These are phyloP conservation scores for Alaudala cheleensis DNA, from an alignment of 2,113 vertebrate genomes.

Conservation along the genomic window DNA sequence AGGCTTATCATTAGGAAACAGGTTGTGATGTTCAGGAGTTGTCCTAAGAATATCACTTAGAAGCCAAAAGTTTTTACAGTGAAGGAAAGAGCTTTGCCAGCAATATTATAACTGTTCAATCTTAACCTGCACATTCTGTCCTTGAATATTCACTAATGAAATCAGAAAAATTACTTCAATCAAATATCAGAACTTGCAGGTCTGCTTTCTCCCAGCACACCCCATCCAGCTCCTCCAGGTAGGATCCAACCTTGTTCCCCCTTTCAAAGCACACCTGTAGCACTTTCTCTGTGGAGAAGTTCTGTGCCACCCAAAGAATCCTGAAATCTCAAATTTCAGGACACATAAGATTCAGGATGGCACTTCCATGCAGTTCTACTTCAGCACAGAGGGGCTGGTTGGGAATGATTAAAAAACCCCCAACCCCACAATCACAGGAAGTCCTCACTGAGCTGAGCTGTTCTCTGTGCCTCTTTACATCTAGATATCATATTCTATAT, in stretches of 20 bases:
- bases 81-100: not conserved
- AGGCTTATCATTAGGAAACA: not conserved
- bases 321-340: not conserved
- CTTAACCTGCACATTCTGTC: not conserved
- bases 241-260: not conserved
- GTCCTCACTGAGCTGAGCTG: not conserved
- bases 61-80: not conserved
- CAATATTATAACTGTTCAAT: not conserved
- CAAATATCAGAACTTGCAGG: not conserved
- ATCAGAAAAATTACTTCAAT: not conserved
- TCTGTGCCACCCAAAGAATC: not conserved
- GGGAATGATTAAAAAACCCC: not conserved
- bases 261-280: not conserved
- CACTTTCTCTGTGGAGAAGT: not conserved
- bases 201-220: not conserved
- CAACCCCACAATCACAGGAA: not conserved
- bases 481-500: too few species aligned
- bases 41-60: not conserved
- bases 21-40: not conserved
- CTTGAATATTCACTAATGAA: not conserved
- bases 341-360: not conserved
- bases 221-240: not conserved
- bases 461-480: not conserved
- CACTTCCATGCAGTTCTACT: not conserved
- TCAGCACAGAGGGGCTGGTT: not conserved